These are phyloP conservation scores for Cardinalis cardinalis DNA, from an alignment of 2,113 vertebrate species.

Conservation along the genomic window DNA sequence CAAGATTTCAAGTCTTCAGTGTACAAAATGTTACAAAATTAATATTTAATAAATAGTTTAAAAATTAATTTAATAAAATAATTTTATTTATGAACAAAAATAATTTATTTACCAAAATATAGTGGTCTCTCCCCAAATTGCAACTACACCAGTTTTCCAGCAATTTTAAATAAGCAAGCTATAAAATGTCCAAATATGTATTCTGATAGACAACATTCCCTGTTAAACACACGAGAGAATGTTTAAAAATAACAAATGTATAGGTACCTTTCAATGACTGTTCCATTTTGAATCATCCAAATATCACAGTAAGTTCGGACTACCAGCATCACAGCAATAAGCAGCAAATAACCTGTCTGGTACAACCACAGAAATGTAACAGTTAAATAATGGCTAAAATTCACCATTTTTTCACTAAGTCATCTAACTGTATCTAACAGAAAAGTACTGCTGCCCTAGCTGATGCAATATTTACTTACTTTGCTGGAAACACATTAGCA, in stretches of 20 bases:
- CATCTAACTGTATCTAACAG: neutral
- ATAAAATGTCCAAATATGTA: neutral
- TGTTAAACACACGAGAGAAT: neutral
- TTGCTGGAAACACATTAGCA: neutral
- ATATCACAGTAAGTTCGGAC: slow-evolving; percentile 95
- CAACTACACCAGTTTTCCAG: neutral
- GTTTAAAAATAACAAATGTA: neutral
- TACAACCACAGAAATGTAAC: neutral
- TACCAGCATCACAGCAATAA: slow-evolving; percentile 92
- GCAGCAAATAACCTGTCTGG: slow-evolving; percentile 89
- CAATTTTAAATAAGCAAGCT: neutral
- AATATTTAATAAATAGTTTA: neutral
- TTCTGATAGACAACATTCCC: neutral
- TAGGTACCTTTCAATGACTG: slow-evolving; percentile 94
- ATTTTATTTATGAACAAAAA: neutral
- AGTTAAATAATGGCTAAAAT: slow-evolving; percentile 2
- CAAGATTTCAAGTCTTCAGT: neutral
- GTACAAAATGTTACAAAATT: neutral
- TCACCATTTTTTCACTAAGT: neutral
- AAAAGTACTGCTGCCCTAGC: neutral
- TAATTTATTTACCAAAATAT: neutral
- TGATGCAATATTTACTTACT: neutral
- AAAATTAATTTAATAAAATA: neutral
- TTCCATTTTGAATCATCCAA: slow-evolving; percentile 99
- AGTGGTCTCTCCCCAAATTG: neutral